Percentiles rank a stretch among this genome's conserved stretches.
Conservation (phyloP, 2,797 vertebrate genomes). For the Merluccius polli region DNA sequence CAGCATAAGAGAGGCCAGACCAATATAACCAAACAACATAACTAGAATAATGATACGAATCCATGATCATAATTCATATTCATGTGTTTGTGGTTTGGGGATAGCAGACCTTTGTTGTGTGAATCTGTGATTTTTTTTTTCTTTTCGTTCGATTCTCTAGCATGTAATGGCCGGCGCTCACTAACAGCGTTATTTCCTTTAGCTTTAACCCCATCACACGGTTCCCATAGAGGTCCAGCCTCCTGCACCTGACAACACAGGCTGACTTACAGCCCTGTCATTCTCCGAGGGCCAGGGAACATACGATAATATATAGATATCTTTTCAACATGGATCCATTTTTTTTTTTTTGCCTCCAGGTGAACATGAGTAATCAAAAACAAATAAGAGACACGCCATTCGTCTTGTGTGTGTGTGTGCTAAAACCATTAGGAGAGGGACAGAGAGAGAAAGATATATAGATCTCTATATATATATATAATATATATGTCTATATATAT, state of each 20-base stretch:
- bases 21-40: not conserved
- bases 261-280: too few species aligned
- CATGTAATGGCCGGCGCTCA: not conserved
- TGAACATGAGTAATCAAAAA: not conserved
- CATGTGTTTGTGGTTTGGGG: too few species aligned
- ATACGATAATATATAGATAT: not conserved
- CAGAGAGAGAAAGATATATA: not conserved
- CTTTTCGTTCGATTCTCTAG: not conserved
- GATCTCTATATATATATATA: not conserved
- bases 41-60: not conserved
- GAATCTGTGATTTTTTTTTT: not conserved
- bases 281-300: not conserved
- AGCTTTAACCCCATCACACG: not conserved
- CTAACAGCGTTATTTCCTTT: not conserved
- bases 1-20: not conserved
- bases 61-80: not conserved
- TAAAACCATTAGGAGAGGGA: not conserved
- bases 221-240: not conserved
- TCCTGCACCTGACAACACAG: not conserved
- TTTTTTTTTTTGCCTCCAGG: not conserved
- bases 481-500: too few species aligned
- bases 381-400: not conserved
- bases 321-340: too few species aligned
- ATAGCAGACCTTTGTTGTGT: not conserved
- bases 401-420: not conserved